Conservation (phyloP, 2,888 invertebrate genomes). For the Gastracanthus pulcherrimus region DNA sequence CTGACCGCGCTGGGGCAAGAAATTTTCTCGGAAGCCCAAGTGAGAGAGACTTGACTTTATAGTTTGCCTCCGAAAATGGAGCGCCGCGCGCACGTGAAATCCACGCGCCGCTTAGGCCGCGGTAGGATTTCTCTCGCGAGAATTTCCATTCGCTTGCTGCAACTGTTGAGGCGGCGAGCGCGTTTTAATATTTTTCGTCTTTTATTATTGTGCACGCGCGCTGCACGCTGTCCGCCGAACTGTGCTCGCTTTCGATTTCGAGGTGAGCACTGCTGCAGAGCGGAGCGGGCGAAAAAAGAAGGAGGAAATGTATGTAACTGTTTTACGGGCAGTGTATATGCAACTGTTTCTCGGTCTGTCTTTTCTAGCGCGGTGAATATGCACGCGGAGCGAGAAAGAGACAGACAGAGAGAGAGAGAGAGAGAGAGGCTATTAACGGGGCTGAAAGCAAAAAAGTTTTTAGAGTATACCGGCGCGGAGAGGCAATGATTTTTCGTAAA, state of each 20-base stretch:
- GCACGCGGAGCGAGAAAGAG: background rate
- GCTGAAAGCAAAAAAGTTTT: background rate
- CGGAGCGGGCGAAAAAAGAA: background rate
- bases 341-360: background rate
- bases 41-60: no score
- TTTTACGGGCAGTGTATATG: background rate
- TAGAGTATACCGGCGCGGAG: background rate
- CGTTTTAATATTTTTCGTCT: constrained; percentile 23
- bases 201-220: constrained; percentile 3
- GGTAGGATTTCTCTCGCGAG: background rate
- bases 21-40: constrained; percentile 58
- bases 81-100: constrained; percentile 12
- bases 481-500: constrained; percentile 19
- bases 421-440: background rate
- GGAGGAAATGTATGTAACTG: background rate
- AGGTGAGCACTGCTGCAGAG: no score
- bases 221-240: background rate
- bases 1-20: constrained; percentile 42
- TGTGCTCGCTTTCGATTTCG: background rate
- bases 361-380: background rate
- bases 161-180: background rate
- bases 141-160: background rate
- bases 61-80: constrained; percentile 42
- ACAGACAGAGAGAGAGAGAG: no score
- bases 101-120: constrained; percentile 1